Evolutionary conservation across 1,140 invertebrate species (phyloP), one percentile per base, ranked within the genome.

Genomic region (Trachymyrmex cornetzi): DNA sequence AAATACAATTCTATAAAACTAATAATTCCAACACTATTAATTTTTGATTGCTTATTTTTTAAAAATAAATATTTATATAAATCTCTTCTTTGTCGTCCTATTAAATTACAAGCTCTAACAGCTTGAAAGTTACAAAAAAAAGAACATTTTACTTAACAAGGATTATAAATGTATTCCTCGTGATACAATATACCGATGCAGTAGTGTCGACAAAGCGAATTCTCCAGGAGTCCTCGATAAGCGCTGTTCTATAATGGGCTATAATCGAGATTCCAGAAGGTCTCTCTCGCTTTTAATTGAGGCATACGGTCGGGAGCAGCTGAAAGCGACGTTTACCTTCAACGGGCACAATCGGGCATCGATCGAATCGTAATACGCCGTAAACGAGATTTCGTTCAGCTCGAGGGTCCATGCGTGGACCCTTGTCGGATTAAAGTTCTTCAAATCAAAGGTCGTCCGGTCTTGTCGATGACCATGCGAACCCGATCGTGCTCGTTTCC

Each of bases 321-420:
- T 61, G 55, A 27, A 19, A 84, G 80, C 71, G 80, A 74, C 79
- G 34, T 75, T 84, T 61, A 74, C 22, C 80, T 61, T 74, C 80
- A 24, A 50, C 69, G 38, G 69, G 14, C 55, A 84, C 80, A 61
- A 84, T 63, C 80, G 27, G 55, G 27, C 69, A 74, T 74, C 57
- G 80, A 74, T 84, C 80, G 38, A 75, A 84, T 82, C 66, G 34
- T 84, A 74, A 84, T 84, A 63, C 14, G 69, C 27, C 53, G 27
- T 84, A 84, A 84, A 84, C 69, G 80, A 84, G 80, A 84, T 84
- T 84, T 75, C 55, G 44, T 61, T 19, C 67, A 59, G n/a, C 38
- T 84, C 19, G 79, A 71, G 64, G 50, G 86, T 63, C 48, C 55
- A 81, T 86, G 86, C 84, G 87, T 85, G 75, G 84, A 89, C 79